Conservation (phyloP, 2,888 invertebrate species). For the Atethmia centrago region DNA sequence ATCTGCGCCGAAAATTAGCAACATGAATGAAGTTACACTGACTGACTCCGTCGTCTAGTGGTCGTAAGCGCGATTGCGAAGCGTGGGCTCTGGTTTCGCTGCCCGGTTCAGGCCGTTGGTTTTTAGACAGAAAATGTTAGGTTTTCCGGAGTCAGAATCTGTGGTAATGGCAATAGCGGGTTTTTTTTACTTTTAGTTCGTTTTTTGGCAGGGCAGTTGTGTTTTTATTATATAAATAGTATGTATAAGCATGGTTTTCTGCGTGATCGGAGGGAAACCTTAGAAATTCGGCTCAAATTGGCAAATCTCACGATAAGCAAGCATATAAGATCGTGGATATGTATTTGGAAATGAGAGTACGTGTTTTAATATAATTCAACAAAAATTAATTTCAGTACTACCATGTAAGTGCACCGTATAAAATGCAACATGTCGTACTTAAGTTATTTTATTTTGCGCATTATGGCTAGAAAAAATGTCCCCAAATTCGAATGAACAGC, state of each 20-base stretch:
- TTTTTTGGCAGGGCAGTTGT: too few relatives aligned
- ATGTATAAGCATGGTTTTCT: background rate
- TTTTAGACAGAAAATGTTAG: too few relatives aligned
- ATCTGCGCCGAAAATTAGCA: background rate
- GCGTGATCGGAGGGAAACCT: background rate
- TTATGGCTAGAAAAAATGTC: background rate
- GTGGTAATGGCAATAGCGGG: too few relatives aligned
- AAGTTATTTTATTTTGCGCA: background rate
- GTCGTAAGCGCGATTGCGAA: too few relatives aligned
- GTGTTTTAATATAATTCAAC: slow-evolving; percentile 6
- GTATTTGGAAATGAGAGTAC: background rate
- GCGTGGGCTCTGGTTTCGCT: too few relatives aligned
- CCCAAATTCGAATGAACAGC: background rate
- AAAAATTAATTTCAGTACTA: slow-evolving; percentile 3
- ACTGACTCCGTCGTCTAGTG: too few relatives aligned
- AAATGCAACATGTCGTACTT: background rate
- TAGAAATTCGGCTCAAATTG: background rate
- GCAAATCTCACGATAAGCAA: background rate
- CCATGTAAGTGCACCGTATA: background rate
- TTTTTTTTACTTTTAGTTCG: too few relatives aligned
- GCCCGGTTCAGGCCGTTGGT: too few relatives aligned
- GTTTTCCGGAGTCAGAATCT: too few relatives aligned
- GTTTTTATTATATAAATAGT: too few relatives aligned
- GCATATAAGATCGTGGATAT: background rate
- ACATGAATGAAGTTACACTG: background rate